These are phyloP conservation scores for Loripinus fragilis DNA, from an alignment of 2,888 invertebrate species.

Conservation along the genomic window DNA sequence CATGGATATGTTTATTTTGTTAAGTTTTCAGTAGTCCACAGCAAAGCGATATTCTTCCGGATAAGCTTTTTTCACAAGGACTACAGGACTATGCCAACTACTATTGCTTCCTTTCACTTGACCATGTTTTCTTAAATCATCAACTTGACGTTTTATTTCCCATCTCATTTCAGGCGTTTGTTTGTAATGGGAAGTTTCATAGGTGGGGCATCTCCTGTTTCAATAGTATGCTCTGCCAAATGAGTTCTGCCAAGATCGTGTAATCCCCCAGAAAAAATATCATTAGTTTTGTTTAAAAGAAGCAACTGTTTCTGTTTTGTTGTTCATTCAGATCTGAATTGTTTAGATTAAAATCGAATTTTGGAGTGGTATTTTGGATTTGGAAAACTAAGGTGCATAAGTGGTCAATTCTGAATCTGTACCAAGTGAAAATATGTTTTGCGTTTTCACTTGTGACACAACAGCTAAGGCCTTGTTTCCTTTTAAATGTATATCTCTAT, in stretches of 20 bases:
- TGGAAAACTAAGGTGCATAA: too few species aligned
- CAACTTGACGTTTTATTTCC: conserved; percentile 18
- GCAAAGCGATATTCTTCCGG: neutral
- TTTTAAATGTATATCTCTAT: too few species aligned
- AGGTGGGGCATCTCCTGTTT: too few species aligned
- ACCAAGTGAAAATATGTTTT: conserved; percentile 4
- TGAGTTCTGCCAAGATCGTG: too few species aligned
- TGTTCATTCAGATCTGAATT: conserved; percentile 27
- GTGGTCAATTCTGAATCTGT: neutral
- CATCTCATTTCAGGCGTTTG: conserved; percentile 37
- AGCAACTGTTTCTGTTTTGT: conserved; percentile 24
- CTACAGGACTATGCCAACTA: conserved; percentile 49
- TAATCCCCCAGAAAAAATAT: too few species aligned
- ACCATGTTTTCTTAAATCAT: too few species aligned
- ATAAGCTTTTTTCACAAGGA: conserved; percentile 22
- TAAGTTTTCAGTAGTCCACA: conserved; percentile 24
- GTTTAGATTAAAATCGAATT: neutral
- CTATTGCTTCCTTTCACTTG: conserved; percentile 38
- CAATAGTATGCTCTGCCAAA: too few species aligned
- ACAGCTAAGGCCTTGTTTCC: conserved; percentile 37
- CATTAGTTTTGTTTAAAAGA: conserved; percentile 31
- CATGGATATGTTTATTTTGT: conserved; percentile 44
- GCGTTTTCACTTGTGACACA: conserved; percentile 3
- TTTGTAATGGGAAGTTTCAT: conserved; percentile 47
- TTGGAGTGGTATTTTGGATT: neutral